phyloP scores from a whole-genome alignment of 1,140 invertebrate species.

The Pollicipes pollicipes region DNA sequence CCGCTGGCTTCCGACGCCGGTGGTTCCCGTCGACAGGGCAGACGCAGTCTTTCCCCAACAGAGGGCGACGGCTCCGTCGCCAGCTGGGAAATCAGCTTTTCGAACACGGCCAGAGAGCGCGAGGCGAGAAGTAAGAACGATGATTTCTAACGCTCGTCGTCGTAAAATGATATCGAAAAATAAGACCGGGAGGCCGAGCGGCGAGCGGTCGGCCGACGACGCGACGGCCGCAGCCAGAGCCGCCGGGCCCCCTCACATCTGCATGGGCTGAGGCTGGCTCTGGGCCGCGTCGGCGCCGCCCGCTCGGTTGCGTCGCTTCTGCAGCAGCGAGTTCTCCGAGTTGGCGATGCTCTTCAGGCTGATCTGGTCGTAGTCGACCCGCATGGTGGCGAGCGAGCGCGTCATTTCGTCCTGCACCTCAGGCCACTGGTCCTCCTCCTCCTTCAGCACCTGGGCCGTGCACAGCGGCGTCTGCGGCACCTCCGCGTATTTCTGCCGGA shows the following conservation, averaged over 20 bases:
- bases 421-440: conserved; percentile 80
- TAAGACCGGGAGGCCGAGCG: neutral
- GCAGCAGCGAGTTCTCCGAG: conserved; percentile 75
- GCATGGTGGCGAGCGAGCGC: conserved; percentile 85
- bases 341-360: conserved; percentile 76
- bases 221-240: too few relatives aligned
- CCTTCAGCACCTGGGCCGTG: conserved; percentile 65
- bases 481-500: conserved; percentile 60
- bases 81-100: too few relatives aligned
- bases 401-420: conserved; percentile 99
- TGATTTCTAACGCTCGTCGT: too few relatives aligned
- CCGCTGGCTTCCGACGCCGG: too few relatives aligned
- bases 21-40: too few relatives aligned
- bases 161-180: neutral
- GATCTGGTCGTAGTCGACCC: conserved; percentile 50
- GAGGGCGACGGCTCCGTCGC: too few relatives aligned
- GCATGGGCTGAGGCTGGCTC: neutral
- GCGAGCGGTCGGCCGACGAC: too few relatives aligned
- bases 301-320: conserved; percentile 47
- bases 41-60: too few relatives aligned
- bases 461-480: conserved; percentile 86
- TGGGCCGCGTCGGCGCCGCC: neutral
- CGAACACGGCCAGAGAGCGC: too few relatives aligned
- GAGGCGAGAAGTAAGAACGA: too few relatives aligned
- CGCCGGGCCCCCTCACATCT: neutral